Evolutionary conservation across 2,888 invertebrate genomes (phyloP).

Genomic region (Galeopsomyia nigrocyanea): DNA sequence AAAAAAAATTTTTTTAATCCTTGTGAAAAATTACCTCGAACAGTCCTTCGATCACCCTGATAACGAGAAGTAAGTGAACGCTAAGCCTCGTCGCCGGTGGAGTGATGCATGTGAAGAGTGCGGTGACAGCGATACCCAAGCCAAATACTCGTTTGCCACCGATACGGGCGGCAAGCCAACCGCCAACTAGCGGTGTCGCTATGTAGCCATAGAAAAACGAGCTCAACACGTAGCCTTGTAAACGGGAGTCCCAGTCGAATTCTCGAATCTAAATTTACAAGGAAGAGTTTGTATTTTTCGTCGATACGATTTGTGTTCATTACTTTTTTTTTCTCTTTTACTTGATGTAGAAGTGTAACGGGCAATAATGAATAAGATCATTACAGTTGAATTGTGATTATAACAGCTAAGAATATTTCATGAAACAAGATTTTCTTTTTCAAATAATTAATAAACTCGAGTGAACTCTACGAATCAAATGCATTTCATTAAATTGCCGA

Average conservation of each 20-base stretch:
- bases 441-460: background rate
- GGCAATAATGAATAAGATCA: no score
- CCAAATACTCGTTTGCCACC: conserved; percentile 90
- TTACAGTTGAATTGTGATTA: no score
- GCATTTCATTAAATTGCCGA: background rate
- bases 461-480: background rate
- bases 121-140: conserved; percentile 82
- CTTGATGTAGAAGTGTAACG: no score
- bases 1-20: no score
- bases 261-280: conserved; percentile 72
- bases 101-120: conserved; percentile 84
- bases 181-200: conserved; percentile 85
- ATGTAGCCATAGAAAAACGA: conserved; percentile 94
- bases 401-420: conserved; percentile 37
- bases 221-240: conserved; percentile 84
- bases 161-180: conserved; percentile 85
- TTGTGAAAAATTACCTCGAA: conserved; percentile 76
- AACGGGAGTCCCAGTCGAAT: conserved; percentile 84
- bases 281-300: no score
- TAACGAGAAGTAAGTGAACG: conserved; percentile 77
- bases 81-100: conserved; percentile 82
- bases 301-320: no score
- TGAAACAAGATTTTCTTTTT: conserved; percentile 36
- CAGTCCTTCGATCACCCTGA: conserved; percentile 83
- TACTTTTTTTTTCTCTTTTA: no score